Evolutionary conservation across 2,888 invertebrate species (phyloP), one percentile per base, ranked within the genome.

Genomic region (Lepidochrysops patricia): DNA sequence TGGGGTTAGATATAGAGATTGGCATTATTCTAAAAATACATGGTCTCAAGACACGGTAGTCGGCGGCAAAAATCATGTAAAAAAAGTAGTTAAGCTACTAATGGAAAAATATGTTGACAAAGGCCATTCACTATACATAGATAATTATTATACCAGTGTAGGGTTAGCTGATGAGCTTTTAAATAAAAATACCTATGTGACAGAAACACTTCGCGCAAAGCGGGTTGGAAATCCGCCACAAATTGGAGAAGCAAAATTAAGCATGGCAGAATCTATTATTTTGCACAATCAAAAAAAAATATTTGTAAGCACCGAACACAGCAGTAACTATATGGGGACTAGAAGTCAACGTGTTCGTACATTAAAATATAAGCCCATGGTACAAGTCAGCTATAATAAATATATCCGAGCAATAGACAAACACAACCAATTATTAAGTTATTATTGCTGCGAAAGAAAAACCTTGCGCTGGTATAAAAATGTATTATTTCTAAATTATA

Each of bases 291-390:
- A 62, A 48, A 67, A 67, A 64, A 67, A 67, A 62, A 67, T 66
- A 49, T 67, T 69, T 63, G 49, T 68, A 63, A 67, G 66, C 58
- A 63, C 65, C 29, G 66, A 68, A 63, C 67, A 67, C 60, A 65
- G 62, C 34, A 66, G 68, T 63, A 27, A 62, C 57, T 70, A 70
- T 65, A 29, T 61, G 63, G 62, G 61, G 58, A 67, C 66, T 66
- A 66, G 65, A 57, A 68, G 65, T 66, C 66, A 64, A 64, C 67
- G 68, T 61, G 63, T 65, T 61, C 66, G 65, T 57, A 67, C 63
- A 54, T 52, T 67, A 56, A 67, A 67, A 68, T 68, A 64, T 65
- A 68, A 68, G 58, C 66, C 65, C 27, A 63, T 62, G 29, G 67
- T 66, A 60, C 66, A 67, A 62, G 57, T 60, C 59, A 60, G 58